Evolutionary conservation across 2,888 invertebrate species (phyloP), one percentile per base, ranked within the genome.

Genomic region (Trissolcus brochymenae): DNA sequence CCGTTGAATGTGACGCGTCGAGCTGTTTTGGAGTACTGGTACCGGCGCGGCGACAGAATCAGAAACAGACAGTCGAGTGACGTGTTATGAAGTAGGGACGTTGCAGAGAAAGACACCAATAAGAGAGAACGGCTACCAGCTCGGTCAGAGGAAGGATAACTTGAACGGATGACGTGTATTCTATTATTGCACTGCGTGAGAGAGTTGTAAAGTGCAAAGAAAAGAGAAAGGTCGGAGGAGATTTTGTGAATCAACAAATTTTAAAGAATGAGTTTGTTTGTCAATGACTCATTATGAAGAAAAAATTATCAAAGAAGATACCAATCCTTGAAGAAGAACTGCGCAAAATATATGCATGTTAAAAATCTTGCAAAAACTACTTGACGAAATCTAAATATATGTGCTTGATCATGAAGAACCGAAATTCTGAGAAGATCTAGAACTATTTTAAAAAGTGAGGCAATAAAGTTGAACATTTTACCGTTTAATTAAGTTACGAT

Each of bases 1-100:
- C 41, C 21, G 62, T 70, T 64, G 74, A 65, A 66, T 61, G 73
- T 51, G 56, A 70, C 68, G 59, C 68, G 61, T 21, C 56, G 51
- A 59, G 55, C 61, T 61, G 51, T 70, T 70, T 74, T 74, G 65
- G 64, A 76, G 61, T 70, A 75, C 75, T 75, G 51, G 51, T 75
- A 75, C 75, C 75, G 75, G 68, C 61, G 56, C 61, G 64, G 19
- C 29, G 21, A 40, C 49, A 51, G 21, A 16, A 49, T 40, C 16
- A 46, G 40, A 62, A 64, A 55, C 68, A 60, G 64, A 68, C 67
- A 55, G 64, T 59, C 75, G 19, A 59, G 54, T 75, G 68, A 75
- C 75, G 75, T 75, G 64, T 68, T 13, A 9, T 55, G 59, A 25
- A 56, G 57, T 25, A 57, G 6, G 61, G 54, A 43, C 40, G 61